These are phyloP conservation scores for Diplodus puntazzo DNA, from an alignment of 2,797 vertebrate genomes.

Conservation along the genomic window DNA sequence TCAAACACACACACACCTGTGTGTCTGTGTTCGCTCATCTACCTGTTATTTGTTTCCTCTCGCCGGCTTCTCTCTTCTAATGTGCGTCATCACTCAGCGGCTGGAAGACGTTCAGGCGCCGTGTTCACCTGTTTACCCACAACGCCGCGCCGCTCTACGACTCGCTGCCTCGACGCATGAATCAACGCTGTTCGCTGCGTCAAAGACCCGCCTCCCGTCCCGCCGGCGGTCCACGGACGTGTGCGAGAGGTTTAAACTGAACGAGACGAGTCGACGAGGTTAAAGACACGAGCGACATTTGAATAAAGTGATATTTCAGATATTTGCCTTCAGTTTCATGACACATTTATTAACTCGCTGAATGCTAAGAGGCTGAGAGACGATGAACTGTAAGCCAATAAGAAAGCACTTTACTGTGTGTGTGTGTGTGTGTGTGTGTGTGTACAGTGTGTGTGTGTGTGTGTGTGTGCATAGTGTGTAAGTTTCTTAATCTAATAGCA, in stretches of 20 bases:
- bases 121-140: constrained; percentile 41
- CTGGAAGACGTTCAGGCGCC: constrained; percentile 15
- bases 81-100: constrained; percentile 29
- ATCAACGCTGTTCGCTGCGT: constrained; percentile 1
- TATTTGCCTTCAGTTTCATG: not conserved
- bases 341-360: not conserved
- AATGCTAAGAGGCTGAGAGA: constrained; percentile 3
- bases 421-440: constrained; percentile 34
- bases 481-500: constrained; percentile 68
- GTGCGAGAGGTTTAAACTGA: too few relatives aligned
- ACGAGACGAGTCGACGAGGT: too few relatives aligned
- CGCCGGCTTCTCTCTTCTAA: not conserved
- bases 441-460: constrained; percentile 21
- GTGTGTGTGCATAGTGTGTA: constrained; percentile 1
- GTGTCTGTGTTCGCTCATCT: not conserved
- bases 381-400: constrained; percentile 9
- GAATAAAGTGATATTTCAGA: not conserved
- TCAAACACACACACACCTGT: too few relatives aligned
- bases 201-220: not conserved
- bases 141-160: constrained; percentile 18
- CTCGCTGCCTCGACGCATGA: constrained; percentile 18
- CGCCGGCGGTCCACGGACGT: not conserved
- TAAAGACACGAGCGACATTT: too few relatives aligned
- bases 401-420: constrained; percentile 10
- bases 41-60: not conserved